Percentiles rank a stretch among this genome's conserved stretches.
Evolutionary conservation across 37 sponge, comb jelly and placozoan species (phyloP).

Genomic region (Cliona cf. orientalis): DNA sequence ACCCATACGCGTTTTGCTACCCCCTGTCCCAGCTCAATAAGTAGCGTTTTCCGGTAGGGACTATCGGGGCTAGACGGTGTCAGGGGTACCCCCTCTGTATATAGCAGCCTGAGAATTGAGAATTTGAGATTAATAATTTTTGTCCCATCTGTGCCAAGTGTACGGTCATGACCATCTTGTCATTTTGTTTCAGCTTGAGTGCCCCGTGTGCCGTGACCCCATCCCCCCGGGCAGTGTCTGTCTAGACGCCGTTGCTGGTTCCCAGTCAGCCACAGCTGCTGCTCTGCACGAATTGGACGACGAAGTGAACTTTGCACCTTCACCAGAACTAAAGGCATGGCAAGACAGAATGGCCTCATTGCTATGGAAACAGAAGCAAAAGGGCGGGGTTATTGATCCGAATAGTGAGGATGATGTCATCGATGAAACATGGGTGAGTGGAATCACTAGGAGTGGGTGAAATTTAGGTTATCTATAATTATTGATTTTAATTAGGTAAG

Average conservation of each 20-base stretch:
- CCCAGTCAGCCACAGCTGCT: background rate
- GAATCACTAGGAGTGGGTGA: no score
- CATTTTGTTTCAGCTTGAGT: slow-evolving; percentile 31
- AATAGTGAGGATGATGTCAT: slow-evolving; percentile 34
- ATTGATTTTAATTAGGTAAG: no score
- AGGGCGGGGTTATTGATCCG: slow-evolving; percentile 67
- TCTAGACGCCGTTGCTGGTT: slow-evolving; percentile 1
- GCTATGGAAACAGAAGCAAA: slow-evolving; percentile 46
- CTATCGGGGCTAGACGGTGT: no score
- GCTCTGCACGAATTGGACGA: background rate
- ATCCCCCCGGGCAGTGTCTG: background rate
- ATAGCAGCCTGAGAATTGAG: no score
- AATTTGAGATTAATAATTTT: no score
- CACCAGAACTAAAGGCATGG: slow-evolving; percentile 39
- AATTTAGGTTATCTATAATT: no score
- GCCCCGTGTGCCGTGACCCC: slow-evolving; percentile 65
- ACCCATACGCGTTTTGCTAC: no score
- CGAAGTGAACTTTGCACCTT: background rate
- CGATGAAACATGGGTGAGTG: slow-evolving; percentile 65
- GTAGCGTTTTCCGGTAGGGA: no score
- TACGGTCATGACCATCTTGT: background rate
- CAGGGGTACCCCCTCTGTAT: no score
- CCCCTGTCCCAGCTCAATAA: no score
- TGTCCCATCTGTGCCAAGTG: background rate
- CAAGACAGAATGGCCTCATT: slow-evolving; percentile 64